Evolutionary conservation across 2,888 invertebrate species (phyloP).

Genomic region (Blastobasis lacticolella): DNA sequence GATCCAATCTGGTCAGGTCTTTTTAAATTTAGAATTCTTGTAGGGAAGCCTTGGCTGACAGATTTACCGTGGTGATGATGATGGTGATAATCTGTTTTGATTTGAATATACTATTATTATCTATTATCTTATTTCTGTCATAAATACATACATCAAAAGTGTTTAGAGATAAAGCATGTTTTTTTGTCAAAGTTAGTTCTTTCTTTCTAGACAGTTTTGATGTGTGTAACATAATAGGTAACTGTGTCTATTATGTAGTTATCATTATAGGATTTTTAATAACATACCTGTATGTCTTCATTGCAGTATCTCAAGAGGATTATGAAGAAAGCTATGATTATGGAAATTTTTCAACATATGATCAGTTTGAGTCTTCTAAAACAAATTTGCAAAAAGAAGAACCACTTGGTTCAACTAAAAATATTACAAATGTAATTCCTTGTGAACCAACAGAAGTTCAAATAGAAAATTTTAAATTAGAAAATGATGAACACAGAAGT

Average conservation of each 20-base stretch:
- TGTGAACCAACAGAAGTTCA: background rate
- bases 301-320: slow-evolving; percentile 61
- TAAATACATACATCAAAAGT: too few species aligned
- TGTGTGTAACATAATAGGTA: too few species aligned
- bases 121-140: too few species aligned
- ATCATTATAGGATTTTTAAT: background rate
- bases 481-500: background rate
- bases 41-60: too few species aligned
- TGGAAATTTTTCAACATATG: slow-evolving; percentile 44
- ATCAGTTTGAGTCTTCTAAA: slow-evolving; percentile 30
- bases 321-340: slow-evolving; percentile 51
- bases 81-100: too few species aligned
- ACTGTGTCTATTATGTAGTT: background rate
- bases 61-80: too few species aligned
- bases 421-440: background rate
- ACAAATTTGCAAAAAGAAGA: slow-evolving; percentile 9
- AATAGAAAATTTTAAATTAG: background rate
- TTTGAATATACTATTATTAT: too few species aligned
- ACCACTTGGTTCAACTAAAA: background rate
- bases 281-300: slow-evolving; percentile 15
- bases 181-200: too few species aligned
- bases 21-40: too few species aligned
- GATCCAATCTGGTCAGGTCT: too few species aligned
- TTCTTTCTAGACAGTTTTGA: too few species aligned
- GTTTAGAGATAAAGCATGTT: too few species aligned